phyloP scores from a whole-genome alignment of 2,113 vertebrate species.

The Phyllostomus hastatus region DNA sequence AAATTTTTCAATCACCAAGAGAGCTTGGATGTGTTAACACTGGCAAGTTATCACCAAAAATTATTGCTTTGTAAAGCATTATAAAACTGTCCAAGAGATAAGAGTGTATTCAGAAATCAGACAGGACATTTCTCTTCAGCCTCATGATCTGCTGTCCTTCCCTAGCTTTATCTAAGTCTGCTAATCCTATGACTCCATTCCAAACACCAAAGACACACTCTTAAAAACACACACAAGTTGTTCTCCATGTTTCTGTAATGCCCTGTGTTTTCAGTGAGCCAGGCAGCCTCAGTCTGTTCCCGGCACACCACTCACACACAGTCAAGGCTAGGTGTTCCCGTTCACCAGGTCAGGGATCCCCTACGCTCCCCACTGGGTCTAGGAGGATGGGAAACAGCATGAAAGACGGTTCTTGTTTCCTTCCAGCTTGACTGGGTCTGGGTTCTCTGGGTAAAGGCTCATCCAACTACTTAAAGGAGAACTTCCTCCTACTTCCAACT shows the following conservation, averaged over 20 bases:
- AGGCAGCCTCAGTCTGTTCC: fast-evolving
- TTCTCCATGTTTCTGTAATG: neutral
- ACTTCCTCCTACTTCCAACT: neutral
- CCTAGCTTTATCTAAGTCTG: neutral
- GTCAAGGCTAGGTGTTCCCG: neutral
- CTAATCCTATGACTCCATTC: neutral
- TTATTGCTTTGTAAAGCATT: neutral
- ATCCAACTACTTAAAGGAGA: neutral
- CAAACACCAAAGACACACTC: neutral
- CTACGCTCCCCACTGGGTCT: neutral
- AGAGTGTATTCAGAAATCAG: neutral
- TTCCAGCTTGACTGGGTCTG: neutral
- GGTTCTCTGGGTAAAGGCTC: neutral
- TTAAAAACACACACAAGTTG: neutral
- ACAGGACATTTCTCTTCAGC: neutral
- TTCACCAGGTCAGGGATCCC: neutral
- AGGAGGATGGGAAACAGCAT: neutral
- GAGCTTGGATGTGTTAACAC: neutral
- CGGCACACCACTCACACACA: fast-evolving
- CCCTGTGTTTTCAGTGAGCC: neutral
- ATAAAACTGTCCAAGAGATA: neutral
- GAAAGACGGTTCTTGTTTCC: neutral
- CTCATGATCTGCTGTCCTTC: neutral
- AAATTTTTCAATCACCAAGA: neutral
- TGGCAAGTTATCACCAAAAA: neutral